Evolutionary conservation across 2,888 invertebrate species (phyloP), one percentile per base, ranked within the genome.

Genomic region (Acanthococcus lagerstroemiae): DNA sequence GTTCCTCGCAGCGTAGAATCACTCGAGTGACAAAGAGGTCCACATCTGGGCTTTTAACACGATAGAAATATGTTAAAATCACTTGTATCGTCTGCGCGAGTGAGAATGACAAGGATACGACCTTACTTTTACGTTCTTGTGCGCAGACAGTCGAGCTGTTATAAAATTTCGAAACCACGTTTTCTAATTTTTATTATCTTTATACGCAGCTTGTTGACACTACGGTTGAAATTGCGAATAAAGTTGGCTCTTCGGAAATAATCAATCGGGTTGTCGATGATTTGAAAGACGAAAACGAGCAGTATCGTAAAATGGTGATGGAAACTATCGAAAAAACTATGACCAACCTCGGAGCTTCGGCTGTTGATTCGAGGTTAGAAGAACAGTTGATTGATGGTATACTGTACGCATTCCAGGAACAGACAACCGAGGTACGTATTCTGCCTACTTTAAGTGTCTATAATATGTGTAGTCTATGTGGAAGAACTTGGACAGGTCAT

Each of bases 301-400:
- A 96, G 75, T 99, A 99, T 77, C 83, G 99, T 68, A 99, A 99
- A 80, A 99, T 99, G 99, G 99, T 99, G 2, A 99, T 99, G 95
- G 99, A 99, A 77, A 97, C 96, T 0, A 97, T 99, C 67, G 99
- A 99, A 76, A 97, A 97, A 78, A 95, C 96, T 67, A 92, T 97
- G 84, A 93, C 91, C 3, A 95, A 95, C 77, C 81, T 97, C 68
- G 99, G 99, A 19, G 95, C 97, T 0, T 93, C 95, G 0, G 99
- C 99, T 74, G 95, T 99, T 58, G 99, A 99, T 78, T 94, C 95
- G 0, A 84, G 97, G 50, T 80, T 99, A 3, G 99, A 99, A 76
- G 99, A 99, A 78, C 97, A 97, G 74, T 84, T 99, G 30, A 99
- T 99, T 76, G 99, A 99, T 75, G 99, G 99, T 72, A 97, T 99